Conservation (phyloP, 1,140 invertebrate genomes). For the Antheraea pernyi region DNA sequence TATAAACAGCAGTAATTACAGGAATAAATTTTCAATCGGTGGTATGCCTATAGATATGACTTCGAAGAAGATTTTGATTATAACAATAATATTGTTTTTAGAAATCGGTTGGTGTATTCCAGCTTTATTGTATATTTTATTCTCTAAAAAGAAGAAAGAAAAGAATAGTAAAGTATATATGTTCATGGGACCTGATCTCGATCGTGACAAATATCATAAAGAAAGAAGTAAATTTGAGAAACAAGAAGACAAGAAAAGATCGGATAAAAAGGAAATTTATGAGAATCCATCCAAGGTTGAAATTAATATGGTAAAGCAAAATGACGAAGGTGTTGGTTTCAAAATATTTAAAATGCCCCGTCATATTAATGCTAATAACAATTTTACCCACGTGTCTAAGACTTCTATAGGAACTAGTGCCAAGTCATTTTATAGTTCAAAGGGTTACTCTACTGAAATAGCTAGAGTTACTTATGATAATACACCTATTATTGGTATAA, state of each 20-base stretch:
- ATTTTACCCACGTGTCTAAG: neutral
- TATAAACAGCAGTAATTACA: slow-evolving; percentile 14
- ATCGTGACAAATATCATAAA: slow-evolving; percentile 10
- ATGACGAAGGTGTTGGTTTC: neutral
- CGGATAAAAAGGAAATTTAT: neutral
- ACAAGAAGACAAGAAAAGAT: neutral
- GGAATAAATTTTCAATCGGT: slow-evolving; percentile 19
- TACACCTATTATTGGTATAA: slow-evolving; percentile 7
- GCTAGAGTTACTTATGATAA: slow-evolving; percentile 8
- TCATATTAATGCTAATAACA: slow-evolving; percentile 1
- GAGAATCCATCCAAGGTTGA: slow-evolving; percentile 6
- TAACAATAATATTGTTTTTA: slow-evolving; percentile 48
- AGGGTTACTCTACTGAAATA: neutral
- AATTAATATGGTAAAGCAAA: slow-evolving; percentile 2
- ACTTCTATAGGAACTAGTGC: neutral
- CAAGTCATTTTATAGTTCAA: slow-evolving; percentile 7
- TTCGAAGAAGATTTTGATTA: slow-evolving; percentile 48
- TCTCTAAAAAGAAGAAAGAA: slow-evolving; percentile 32
- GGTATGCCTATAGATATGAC: slow-evolving; percentile 27
- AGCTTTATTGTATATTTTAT: slow-evolving; percentile 43
- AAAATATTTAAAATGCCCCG: neutral
- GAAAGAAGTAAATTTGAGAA: slow-evolving; percentile 9
- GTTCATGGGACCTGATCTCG: slow-evolving; percentile 6
- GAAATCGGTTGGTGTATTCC: slow-evolving; percentile 64
- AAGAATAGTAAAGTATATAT: slow-evolving; percentile 20